Percentiles rank a stretch among this genome's conserved stretches.
Conservation (phyloP, 1,140 invertebrate species). For the Caenorhabditis brenneri region DNA sequence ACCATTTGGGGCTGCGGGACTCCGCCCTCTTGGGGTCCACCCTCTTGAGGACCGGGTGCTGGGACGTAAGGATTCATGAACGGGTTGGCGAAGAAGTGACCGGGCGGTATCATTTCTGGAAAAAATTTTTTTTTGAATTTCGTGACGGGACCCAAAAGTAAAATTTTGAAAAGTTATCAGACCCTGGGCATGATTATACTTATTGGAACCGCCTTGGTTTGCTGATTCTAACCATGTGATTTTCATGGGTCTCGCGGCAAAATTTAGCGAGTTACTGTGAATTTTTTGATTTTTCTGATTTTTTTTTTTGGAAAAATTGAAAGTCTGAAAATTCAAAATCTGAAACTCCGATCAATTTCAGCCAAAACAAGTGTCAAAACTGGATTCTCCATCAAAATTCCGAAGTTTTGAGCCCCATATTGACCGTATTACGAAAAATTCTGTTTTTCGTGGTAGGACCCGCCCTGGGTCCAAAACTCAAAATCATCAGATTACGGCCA, state of each 20-base stretch:
- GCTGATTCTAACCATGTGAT: too few species aligned
- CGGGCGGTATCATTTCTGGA: conserved; percentile 54
- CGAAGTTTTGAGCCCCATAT: too few species aligned
- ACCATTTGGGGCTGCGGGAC: conserved; percentile 51
- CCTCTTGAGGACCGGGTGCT: conserved; percentile 18
- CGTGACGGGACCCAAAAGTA: background rate
- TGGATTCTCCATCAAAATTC: too few species aligned
- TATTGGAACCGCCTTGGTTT: too few species aligned
- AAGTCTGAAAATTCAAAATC: too few species aligned
- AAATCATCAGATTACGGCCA: too few species aligned
- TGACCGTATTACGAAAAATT: too few species aligned
- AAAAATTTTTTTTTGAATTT: background rate
- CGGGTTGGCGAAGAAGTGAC: conserved; percentile 67
- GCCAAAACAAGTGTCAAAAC: background rate
- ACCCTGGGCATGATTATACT: too few species aligned
- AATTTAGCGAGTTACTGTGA: background rate
- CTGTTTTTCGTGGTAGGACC: too few species aligned
- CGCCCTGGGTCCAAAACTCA: too few species aligned
- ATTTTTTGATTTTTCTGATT: background rate
- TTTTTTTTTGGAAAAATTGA: background rate
- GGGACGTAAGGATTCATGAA: conserved; percentile 66
- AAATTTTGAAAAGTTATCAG: background rate
- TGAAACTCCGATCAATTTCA: too few species aligned
- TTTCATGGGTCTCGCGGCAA: too few species aligned
- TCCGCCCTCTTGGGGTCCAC: background rate